These are phyloP conservation scores for Malthinus flaveolus DNA, from an alignment of 2,888 invertebrate genomes.

Conservation along the genomic window DNA sequence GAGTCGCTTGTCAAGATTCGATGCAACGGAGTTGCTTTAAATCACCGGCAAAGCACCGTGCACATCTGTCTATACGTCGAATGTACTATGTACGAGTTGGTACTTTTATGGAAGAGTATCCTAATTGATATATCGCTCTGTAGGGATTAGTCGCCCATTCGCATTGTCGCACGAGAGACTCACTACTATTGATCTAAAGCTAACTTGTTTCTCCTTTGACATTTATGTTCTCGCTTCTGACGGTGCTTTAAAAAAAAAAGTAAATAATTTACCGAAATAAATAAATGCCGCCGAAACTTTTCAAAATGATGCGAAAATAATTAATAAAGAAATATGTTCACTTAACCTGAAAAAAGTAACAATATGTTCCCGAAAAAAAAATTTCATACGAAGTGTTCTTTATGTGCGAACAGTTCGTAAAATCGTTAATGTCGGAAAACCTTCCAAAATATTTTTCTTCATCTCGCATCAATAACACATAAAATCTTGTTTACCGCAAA, in stretches of 20 bases:
- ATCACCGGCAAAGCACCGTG: constrained; percentile 42
- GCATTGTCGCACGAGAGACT: constrained; percentile 33
- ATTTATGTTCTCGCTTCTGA: constrained; percentile 30
- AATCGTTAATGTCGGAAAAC: too few species aligned
- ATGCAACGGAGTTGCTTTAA: constrained; percentile 38
- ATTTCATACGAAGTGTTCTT: too few species aligned
- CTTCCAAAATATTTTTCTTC: too few species aligned
- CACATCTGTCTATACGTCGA: constrained; percentile 41
- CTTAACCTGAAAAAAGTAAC: too few species aligned
- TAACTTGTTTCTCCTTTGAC: constrained; percentile 41
- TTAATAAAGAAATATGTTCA: too few species aligned
- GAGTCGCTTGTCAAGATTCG: constrained; percentile 39
- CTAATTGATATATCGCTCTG: constrained; percentile 50
- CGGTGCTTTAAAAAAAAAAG: not conserved
- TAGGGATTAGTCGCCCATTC: constrained; percentile 41
- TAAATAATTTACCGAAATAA: not conserved
- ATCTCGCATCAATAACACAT: too few species aligned
- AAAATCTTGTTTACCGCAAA: too few species aligned
- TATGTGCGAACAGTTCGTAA: too few species aligned
- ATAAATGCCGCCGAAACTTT: not conserved
- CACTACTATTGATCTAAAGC: constrained; percentile 39
- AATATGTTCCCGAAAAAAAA: too few species aligned
- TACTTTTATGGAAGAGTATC: constrained; percentile 40
- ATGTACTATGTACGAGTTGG: constrained; percentile 29
- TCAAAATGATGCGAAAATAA: not conserved